Percentiles rank a stretch among this genome's conserved stretches.
Conservation (phyloP, 1,140 invertebrate genomes). For the Scylla paramamosain region DNA sequence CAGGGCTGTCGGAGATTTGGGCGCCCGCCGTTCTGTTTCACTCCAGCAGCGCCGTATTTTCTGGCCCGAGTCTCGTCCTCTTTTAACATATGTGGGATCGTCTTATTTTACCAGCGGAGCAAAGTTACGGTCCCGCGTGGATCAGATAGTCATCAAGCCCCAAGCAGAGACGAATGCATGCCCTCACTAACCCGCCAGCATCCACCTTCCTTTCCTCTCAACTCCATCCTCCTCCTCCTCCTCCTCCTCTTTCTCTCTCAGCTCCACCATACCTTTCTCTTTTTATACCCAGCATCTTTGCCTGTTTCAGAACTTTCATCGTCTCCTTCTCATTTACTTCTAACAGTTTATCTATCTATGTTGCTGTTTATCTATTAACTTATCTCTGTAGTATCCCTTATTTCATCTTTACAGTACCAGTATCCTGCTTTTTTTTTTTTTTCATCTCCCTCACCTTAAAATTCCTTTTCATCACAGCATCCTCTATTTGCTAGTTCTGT, state of each 20-base stretch:
- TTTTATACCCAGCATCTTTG: no score
- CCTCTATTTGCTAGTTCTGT: no score
- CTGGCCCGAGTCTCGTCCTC: not conserved
- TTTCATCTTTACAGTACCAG: not conserved
- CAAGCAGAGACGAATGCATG: constrained; percentile 19
- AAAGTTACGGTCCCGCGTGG: not conserved
- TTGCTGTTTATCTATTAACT: no score
- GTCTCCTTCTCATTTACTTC: no score
- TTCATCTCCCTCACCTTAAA: not conserved
- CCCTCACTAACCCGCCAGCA: not conserved
- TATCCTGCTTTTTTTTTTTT: constrained; percentile 6
- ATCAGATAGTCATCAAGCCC: constrained; percentile 7
- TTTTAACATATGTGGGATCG: not conserved
- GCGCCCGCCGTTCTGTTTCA: not conserved
- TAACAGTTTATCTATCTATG: no score
- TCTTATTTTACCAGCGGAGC: not conserved
- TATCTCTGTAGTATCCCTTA: no score
- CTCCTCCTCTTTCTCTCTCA: no score
- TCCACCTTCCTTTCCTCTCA: not conserved
- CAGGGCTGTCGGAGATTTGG: not conserved
- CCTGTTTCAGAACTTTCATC: no score
- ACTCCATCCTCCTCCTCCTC: no score
- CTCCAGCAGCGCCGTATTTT: not conserved
- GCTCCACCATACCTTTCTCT: no score
- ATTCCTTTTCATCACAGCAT: no score